Evolutionary conservation across 2,888 invertebrate genomes (phyloP).

Genomic region (Calliopum simillimum): DNA sequence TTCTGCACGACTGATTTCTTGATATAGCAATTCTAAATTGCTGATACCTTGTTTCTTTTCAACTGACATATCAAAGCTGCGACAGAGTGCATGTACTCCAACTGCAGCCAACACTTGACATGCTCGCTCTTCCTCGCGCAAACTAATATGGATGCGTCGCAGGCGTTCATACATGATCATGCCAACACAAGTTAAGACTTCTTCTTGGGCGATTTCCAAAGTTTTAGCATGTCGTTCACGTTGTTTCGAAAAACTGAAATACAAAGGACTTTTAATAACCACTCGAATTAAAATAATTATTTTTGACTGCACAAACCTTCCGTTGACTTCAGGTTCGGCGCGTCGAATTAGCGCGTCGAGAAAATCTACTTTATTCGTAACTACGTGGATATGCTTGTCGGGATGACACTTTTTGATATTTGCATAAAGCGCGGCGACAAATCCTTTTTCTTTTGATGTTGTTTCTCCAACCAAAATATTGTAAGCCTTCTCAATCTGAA

Average conservation of each 20-base stretch:
- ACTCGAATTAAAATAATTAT: neutral
- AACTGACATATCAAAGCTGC: conserved; percentile 90
- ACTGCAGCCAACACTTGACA: conserved; percentile 92
- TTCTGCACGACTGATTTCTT: conserved; percentile 89
- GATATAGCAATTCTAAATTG: conserved; percentile 87
- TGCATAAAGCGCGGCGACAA: conserved; percentile 86
- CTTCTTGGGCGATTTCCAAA: conserved; percentile 96
- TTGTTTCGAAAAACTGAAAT: conserved; percentile 71
- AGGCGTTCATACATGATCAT: conserved; percentile 93
- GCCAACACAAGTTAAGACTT: conserved; percentile 93
- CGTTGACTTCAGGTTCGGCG: conserved; percentile 91
- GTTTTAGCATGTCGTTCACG: conserved; percentile 95
- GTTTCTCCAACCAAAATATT: conserved; percentile 88
- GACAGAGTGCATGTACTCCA: conserved; percentile 86
- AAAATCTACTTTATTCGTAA: conserved; percentile 84
- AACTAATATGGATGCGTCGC: conserved; percentile 85
- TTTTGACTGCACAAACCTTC: conserved; percentile 70
- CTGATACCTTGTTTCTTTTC: conserved; percentile 90
- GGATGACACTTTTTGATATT: conserved; percentile 88
- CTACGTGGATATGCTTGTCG: conserved; percentile 89
- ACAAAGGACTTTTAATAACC: conserved; percentile 30
- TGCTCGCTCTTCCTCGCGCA: conserved; percentile 93
- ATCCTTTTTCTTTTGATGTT: conserved; percentile 88
- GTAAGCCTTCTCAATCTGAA: conserved; percentile 80
- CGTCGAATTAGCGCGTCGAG: conserved; percentile 88